phyloP scores from a whole-genome alignment of 2,797 vertebrate species.

The Clarias fuscus region DNA sequence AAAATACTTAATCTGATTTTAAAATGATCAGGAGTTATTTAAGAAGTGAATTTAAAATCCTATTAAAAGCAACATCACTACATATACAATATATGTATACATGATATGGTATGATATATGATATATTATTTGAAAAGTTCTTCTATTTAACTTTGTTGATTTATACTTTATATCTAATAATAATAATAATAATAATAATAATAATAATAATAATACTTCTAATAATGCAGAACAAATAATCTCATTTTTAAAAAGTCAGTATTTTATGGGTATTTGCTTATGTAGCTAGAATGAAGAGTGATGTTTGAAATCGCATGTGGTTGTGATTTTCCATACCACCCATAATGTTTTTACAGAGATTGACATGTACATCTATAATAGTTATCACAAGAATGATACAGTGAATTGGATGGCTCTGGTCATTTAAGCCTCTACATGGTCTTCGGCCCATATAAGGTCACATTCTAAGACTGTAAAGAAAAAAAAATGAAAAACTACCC shows the following conservation, averaged over 20 bases:
- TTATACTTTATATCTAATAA: too few species aligned
- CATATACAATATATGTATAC: too few species aligned
- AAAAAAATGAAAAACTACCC: not conserved
- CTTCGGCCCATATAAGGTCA: slow-evolving; percentile 48
- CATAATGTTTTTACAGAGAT: slow-evolving; percentile 31
- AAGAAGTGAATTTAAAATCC: not conserved
- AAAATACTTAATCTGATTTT: not conserved
- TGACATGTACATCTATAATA: slow-evolving; percentile 38
- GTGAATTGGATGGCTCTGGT: slow-evolving; percentile 30
- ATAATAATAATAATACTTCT: too few species aligned
- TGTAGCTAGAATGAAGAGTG: not conserved
- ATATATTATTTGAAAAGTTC: too few species aligned
- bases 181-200: too few species aligned
- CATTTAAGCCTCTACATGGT: slow-evolving; percentile 14
- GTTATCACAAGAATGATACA: slow-evolving; percentile 22
- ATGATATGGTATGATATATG: too few species aligned
- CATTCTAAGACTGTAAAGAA: not conserved
- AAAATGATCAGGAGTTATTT: not conserved
- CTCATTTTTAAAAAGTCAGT: not conserved
- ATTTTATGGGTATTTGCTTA: not conserved
- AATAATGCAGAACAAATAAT: too few species aligned
- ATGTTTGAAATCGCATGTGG: not conserved
- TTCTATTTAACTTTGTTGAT: too few species aligned
- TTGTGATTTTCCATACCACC: not conserved
- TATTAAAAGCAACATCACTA: not conserved